Evolutionary conservation across 1,140 invertebrate genomes (phyloP), one percentile per base, ranked within the genome.

Genomic region (Tenebrio molitor): DNA sequence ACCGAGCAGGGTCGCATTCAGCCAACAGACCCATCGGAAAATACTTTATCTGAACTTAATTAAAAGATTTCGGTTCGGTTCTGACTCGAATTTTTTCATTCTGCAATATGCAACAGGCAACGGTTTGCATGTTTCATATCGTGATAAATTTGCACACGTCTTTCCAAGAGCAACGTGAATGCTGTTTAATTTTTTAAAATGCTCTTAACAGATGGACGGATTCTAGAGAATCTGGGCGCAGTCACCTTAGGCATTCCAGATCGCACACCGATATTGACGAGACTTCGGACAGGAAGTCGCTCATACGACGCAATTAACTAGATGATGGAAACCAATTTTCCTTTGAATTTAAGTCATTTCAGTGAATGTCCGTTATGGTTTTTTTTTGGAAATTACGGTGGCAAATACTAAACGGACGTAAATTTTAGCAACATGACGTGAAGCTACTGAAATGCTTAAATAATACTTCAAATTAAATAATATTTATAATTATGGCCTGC

Each of bases 1-100:
- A 50, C 23, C 21, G 10, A 19, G 36, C 72, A 73, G 72, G 58
- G 21, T 36, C 34, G 72, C 33, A 73, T 69, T 36, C 71, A 73
- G 69, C 36, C n/a, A 10, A 7, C 14, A 36, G 5, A 17, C 15
- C 46, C 16, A 33, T 29, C 12, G 53, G 12, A 41, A 10, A 21
- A 25, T 12, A n/a, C n/a, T n/a, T n/a, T n/a, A n/a, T 63, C 29
- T n/a, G 1, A 29, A 33, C 16, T 12, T 6, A 7, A 15, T n/a
- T 19, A 63, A 63, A 33, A 63, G 2, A 63, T 33, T 65, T 65
- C 25, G 63, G 39, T 14, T 33, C 29, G 41, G 41, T 21, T 39
- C 66, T 50, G 46, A 25, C 1, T 23, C 0, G 8, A 68, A 15
- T 46, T 69, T 69, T 29, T 46, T 33, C 16, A 19, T 21, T 33